These are phyloP conservation scores for Seriola rivoliana DNA, from an alignment of 2,113 vertebrate species.

Conservation along the genomic window DNA sequence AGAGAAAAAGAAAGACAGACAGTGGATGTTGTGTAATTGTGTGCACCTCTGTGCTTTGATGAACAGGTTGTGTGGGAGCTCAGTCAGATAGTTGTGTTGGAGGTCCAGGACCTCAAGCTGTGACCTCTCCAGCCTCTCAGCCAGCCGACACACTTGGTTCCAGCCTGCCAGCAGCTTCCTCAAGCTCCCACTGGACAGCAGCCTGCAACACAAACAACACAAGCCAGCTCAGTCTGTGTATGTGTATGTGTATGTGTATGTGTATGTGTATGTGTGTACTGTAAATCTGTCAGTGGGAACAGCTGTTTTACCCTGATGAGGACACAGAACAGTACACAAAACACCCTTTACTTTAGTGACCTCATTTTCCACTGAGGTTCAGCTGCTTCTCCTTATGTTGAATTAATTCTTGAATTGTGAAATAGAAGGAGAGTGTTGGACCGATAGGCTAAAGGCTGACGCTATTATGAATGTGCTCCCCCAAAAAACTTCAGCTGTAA, in stretches of 20 bases:
- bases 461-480: not conserved
- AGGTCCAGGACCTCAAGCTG: slow-evolving; percentile 94
- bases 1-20: not conserved
- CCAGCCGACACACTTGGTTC: slow-evolving; percentile 88
- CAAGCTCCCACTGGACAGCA: slow-evolving; percentile 90
- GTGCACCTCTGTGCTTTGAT: slow-evolving; percentile 92
- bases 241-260: not conserved
- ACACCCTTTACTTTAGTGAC: not conserved
- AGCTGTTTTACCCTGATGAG: not conserved
- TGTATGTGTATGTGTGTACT: not conserved
- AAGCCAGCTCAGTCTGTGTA: slow-evolving; percentile 2
- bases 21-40: not conserved
- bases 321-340: not conserved
- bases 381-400: not conserved
- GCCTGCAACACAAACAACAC: slow-evolving; percentile 77
- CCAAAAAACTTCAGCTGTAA: too few species aligned
- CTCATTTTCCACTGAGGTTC: not conserved
- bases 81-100: slow-evolving; percentile 93
- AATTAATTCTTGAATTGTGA: not conserved
- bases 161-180: slow-evolving; percentile 93
- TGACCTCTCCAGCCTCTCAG: slow-evolving; percentile 88
- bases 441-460: not conserved
- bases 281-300: slow-evolving; percentile 15
- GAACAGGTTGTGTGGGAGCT: slow-evolving; percentile 93
- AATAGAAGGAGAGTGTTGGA: not conserved